phyloP scores from a whole-genome alignment of 1,140 invertebrate species.

The Campoletis sonorensis region DNA sequence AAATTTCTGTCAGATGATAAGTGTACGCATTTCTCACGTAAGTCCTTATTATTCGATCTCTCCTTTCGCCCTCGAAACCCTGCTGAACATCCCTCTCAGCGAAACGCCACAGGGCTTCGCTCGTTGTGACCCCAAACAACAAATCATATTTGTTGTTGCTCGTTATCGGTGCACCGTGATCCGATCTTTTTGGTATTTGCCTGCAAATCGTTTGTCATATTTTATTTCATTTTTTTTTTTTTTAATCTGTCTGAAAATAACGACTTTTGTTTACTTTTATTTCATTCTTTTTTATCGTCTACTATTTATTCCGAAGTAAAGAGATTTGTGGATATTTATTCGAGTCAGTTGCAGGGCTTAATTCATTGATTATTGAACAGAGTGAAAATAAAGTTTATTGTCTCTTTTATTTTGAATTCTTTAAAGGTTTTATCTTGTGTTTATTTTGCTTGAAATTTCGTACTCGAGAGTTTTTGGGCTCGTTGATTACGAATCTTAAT shows the following conservation, averaged over 20 bases:
- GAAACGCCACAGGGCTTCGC: slow-evolving; percentile 89
- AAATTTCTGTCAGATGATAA: slow-evolving; percentile 97
- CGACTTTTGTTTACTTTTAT: too few species aligned
- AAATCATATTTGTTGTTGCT: slow-evolving; percentile 84
- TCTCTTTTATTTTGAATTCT: too few species aligned
- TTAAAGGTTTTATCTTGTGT: too few species aligned
- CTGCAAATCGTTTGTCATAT: slow-evolving; percentile 51
- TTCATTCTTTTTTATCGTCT: not conserved
- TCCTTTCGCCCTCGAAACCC: slow-evolving; percentile 92
- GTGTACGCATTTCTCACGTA: slow-evolving; percentile 95
- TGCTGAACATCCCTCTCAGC: slow-evolving; percentile 88
- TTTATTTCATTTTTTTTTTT: not conserved
- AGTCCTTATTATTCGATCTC: slow-evolving; percentile 94
- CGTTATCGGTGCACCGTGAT: slow-evolving; percentile 73
- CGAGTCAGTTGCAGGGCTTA: too few species aligned
- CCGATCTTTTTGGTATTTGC: slow-evolving; percentile 68
- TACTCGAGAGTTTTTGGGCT: too few species aligned
- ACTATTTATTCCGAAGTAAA: too few species aligned
- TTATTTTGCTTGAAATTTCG: too few species aligned
- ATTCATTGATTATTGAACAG: too few species aligned
- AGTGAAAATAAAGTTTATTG: too few species aligned
- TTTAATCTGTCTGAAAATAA: not conserved
- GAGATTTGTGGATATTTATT: too few species aligned
- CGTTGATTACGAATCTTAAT: too few species aligned
- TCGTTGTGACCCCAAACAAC: slow-evolving; percentile 90